Percentiles rank a stretch among this genome's conserved stretches.
These are phyloP conservation scores for Dysdera silvatica DNA, from an alignment of 1,140 invertebrate species.

Conservation along the genomic window DNA sequence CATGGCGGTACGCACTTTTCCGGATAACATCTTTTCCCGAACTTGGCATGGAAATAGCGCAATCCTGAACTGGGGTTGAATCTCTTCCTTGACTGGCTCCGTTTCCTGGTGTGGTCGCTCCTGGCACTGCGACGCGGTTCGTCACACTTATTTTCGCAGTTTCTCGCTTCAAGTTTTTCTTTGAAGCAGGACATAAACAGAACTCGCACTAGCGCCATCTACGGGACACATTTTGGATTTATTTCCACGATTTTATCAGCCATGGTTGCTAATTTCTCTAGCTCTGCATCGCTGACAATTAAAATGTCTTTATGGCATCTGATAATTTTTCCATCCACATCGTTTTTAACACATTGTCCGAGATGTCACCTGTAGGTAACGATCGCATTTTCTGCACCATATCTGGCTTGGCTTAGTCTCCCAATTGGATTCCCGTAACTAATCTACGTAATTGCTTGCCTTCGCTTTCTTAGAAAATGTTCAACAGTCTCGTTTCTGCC, in stretches of 20 bases:
- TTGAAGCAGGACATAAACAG: neutral
- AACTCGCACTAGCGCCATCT: neutral
- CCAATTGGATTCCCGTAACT: too few relatives aligned
- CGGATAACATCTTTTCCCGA: neutral
- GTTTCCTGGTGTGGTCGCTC: neutral
- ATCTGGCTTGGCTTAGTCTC: too few relatives aligned
- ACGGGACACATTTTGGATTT: neutral
- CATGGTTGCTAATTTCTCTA: too few relatives aligned
- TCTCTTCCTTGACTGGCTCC: neutral
- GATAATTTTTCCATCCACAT: too few relatives aligned
- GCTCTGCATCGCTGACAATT: too few relatives aligned
- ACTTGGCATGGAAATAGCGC: neutral
- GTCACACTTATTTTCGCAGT: neutral
- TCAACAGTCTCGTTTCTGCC: too few relatives aligned
- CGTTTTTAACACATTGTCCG: too few relatives aligned
- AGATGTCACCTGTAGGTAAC: too few relatives aligned
- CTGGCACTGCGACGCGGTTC: neutral
- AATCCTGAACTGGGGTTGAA: neutral
- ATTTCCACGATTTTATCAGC: neutral
- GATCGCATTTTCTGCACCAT: too few relatives aligned
- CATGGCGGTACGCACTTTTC: neutral
- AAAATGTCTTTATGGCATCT: too few relatives aligned
- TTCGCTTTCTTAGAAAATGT: too few relatives aligned
- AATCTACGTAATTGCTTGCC: too few relatives aligned
- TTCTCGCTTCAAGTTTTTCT: neutral